Evolutionary conservation across 37 sponge, comb jelly and placozoan genomes (phyloP), one percentile per base, ranked within the genome.

Genomic region (Geodia barretti): DNA sequence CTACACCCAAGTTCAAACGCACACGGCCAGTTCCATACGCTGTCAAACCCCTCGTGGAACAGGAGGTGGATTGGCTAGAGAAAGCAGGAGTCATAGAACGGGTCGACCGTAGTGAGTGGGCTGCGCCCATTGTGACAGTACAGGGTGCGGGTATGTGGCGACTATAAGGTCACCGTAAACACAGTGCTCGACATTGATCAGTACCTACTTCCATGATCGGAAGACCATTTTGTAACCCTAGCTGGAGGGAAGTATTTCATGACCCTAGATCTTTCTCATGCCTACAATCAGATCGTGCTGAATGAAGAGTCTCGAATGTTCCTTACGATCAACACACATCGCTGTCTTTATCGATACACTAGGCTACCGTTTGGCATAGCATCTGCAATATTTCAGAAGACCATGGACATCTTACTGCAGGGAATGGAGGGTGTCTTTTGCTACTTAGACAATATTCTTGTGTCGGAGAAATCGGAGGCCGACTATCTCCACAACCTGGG

Each of bases 111-210:
- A 76, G 77, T 69, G 71, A 68, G 41, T 76, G 77, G 84, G 84
- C 84, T 21, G 70, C 77, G 0, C 84, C 84, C 5, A 37, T 84
- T n/a, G n/a, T n/a, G n/a, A n/a, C n/a, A n/a, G n/a, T n/a, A n/a
- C n/a, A n/a, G n/a, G 3, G 84, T 84, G 26, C 36, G 73, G 29
- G 0, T 81, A 8, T 81, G 82, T 81, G 82, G 73, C 1, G 83
- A 83, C 83, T 83, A 73, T 59, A 85, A 85, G 40, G 78, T 63
- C 39, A 86, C 86, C 3, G 28, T 79, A 21, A 76, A 77, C 54
- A 24, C 62, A 1, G 5, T 4, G 7, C 39, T 76, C 4, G 70
- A 41, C 0, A 61, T 68, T 0, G 85, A 84, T 39, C 68, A 70
- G 39, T 74, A 84, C 28, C 85, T 78, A 2, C 33, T 84, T 11